Conservation (phyloP, 2,888 invertebrate species). For the Drosophila lacicola region DNA sequence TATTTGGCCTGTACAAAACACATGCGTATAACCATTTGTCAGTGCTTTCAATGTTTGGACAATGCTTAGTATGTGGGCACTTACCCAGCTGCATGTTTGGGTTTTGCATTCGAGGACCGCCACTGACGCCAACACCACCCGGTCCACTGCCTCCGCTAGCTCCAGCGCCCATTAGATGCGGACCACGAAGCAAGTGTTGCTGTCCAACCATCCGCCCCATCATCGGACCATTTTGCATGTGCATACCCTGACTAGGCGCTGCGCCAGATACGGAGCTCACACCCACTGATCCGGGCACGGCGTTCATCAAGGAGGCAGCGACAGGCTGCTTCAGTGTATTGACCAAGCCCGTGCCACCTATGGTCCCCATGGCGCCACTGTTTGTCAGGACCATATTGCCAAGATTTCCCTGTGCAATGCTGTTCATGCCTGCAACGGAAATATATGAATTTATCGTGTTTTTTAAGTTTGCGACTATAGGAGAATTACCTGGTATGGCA, state of each 20-base stretch:
- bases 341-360: constrained; percentile 87
- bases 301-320: constrained; percentile 87
- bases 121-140: constrained; percentile 73
- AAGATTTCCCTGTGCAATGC: constrained; percentile 86
- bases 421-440: constrained; percentile 88
- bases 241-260: constrained; percentile 83
- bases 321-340: constrained; percentile 90
- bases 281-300: constrained; percentile 87
- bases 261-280: constrained; percentile 66
- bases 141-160: constrained; percentile 72
- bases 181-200: constrained; percentile 84
- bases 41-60: not conserved
- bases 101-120: constrained; percentile 88
- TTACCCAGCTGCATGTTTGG: constrained; percentile 84
- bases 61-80: constrained; percentile 20
- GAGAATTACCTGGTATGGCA: constrained; percentile 88
- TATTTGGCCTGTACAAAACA: constrained; percentile 79
- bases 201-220: constrained; percentile 86
- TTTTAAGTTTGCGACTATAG: too few relatives aligned
- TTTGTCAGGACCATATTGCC: constrained; percentile 93
- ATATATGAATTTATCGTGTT: too few relatives aligned
- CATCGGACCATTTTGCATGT: constrained; percentile 91
- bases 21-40: not conserved
- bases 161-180: constrained; percentile 84
- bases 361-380: constrained; percentile 87